Base-by-base conservation (phyloP, 2,797 vertebrate genomes). In the Spheniscus humboldti region DNA sequence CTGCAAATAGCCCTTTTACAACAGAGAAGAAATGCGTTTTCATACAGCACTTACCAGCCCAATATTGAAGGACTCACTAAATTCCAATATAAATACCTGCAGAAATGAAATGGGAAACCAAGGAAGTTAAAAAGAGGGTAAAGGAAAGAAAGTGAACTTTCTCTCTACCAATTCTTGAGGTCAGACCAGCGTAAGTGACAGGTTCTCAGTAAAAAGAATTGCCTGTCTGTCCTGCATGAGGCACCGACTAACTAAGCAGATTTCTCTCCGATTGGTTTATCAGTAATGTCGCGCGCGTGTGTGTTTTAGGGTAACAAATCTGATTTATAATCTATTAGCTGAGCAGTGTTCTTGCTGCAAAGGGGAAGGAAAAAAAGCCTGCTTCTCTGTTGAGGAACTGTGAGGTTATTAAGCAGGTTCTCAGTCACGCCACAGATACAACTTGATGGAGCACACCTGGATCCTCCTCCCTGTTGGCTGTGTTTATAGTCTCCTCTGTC, bases 381-480 rank as follows among this genome's bases (percentile, higher is more conserved):
- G 69, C 37, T 71, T 13, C 52, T 81, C 33, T 71, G 35, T 43
- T 68, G 74, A 95, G 72, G 69, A 95, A 33, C 67, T 24, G 55
- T 16, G 74, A 85, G 75, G 60, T 69, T 94, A 89, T 94, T 92
- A 86, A 95, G 69, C 55, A 77, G 43, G 66, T 68, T 85, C 73
- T 53, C 83, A 60, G 92, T 75, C 59, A 41, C 84, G 90, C 92
- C 92, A 59, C 75, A 64, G 86, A 72, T 76, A 75, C 4, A 66
- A 92, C 86, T 95, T 97, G 95, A 97, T 96, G 92, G 92, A 97
- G 91, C 92, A 68, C 94, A 96, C 95, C 93, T 97, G 94, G 81
- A 92, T 83, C 66, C 88, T 95, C 73, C 95, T 95, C 75, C 95
- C 95, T 88, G 30, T 69, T 93, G 96, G 86, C 83, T 88, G 60